Conservation (phyloP, 2,888 invertebrate genomes). For the Gymnocheta viridis region DNA sequence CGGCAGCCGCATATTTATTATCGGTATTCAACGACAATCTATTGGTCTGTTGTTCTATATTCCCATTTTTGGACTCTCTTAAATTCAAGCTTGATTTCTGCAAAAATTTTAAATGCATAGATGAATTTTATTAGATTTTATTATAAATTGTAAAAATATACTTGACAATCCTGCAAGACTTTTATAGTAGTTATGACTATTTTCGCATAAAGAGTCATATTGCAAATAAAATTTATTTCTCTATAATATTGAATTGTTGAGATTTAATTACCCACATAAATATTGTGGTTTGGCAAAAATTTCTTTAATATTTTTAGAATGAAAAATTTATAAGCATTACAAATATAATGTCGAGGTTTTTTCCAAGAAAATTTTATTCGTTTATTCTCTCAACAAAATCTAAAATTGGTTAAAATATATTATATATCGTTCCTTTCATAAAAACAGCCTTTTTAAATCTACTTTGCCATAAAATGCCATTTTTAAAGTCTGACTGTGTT, state of each 20-base stretch:
- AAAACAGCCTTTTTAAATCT: too few relatives aligned
- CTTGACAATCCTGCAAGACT: constrained; percentile 11
- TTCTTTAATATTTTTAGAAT: constrained; percentile 18
- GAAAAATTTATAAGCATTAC: not conserved
- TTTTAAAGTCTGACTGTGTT: too few relatives aligned
- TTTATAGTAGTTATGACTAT: constrained; percentile 41
- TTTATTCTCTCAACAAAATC: too few relatives aligned
- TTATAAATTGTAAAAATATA: not conserved
- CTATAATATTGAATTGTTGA: not conserved
- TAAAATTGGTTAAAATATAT: too few relatives aligned
- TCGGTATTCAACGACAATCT: constrained; percentile 78
- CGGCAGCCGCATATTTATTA: constrained; percentile 75
- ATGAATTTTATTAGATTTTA: not conserved
- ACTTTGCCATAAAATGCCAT: too few relatives aligned
- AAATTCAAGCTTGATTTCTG: constrained; percentile 80
- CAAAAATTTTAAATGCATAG: not conserved
- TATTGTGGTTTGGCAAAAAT: constrained; percentile 7
- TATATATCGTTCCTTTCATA: too few relatives aligned
- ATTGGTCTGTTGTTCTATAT: constrained; percentile 75
- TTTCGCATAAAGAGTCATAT: constrained; percentile 43
- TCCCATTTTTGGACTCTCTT: constrained; percentile 75
- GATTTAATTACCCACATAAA: not conserved
- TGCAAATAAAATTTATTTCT: not conserved
- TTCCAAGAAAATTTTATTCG: too few relatives aligned
- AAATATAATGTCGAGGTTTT: not conserved